These are phyloP conservation scores for Ophioninae sp. DNA, from an alignment of 2,888 invertebrate species.

Conservation along the genomic window DNA sequence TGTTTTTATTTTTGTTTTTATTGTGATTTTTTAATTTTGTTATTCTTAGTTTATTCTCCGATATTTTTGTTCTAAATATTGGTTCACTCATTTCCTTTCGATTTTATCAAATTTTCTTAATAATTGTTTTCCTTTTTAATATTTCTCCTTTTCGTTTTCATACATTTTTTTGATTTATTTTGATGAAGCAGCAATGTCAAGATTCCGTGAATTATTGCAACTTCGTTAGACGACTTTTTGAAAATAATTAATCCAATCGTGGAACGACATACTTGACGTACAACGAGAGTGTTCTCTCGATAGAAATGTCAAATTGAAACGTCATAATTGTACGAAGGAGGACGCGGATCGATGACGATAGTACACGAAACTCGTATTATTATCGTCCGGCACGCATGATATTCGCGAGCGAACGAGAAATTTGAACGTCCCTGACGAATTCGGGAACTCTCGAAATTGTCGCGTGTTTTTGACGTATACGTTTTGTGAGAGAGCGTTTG, in stretches of 20 bases:
- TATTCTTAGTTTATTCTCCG: no score
- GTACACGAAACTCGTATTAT: background rate
- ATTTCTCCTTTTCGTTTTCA: background rate
- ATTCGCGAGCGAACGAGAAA: conserved; percentile 24
- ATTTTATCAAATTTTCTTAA: no score
- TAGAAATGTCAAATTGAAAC: conserved; percentile 15
- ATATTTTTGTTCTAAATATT: no score
- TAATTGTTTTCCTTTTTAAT: background rate
- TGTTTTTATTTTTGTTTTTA: no score
- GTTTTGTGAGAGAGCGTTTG: background rate
- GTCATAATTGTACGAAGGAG: conserved; percentile 24
- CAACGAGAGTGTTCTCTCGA: background rate
- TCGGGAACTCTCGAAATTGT: background rate
- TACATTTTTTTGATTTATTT: no score
- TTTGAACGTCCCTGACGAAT: conserved; percentile 10
- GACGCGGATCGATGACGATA: conserved; percentile 36
- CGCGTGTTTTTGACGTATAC: conserved; percentile 11
- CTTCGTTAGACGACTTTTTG: no score
- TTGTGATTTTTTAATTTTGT: no score
- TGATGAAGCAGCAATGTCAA: no score
- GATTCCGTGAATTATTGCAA: no score
- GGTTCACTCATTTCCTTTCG: no score
- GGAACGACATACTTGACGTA: conserved; percentile 1
- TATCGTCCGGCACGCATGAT: background rate
- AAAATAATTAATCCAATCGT: no score